Base-by-base conservation (phyloP, 92 coral and sea anemone genomes). In the Porites evermanni region DNA sequence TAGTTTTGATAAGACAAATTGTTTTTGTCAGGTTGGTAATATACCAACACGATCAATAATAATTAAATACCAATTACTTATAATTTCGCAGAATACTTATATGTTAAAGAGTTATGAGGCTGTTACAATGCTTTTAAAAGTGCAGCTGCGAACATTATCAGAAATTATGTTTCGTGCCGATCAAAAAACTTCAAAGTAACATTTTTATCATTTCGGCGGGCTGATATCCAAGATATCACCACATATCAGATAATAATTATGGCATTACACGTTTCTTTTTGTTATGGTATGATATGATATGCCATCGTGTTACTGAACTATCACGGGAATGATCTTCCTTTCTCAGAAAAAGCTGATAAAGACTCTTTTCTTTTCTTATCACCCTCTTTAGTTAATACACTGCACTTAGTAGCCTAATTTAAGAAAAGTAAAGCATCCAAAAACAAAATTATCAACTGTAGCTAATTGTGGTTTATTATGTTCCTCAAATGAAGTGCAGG, bases 201-300 rank as follows among this genome's bases (percentile, higher is more conserved):
- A 38, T 23, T 61, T 67, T 83, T 74, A 63, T 74, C 60, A 21
- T 64, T 63, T 52, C 38, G 29, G 10, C 24, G 71, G 52, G 29
- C 18, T 50, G 87, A 74, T 74, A 38, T 38, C 47, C 47, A 38
- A 4, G 47, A 38, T 38, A 74, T 54, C 52, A n/a, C 23, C 51
- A 60, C 79, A 63, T 82, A 72, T 82, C 87, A 83, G 80, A 83
- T 83, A 7, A 52, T 73, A 21, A 53, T 53, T 61, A 74, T 73
- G 87, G 74, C 60, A 72, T 47, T n/a, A 60, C 72, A 44, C 1
- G 53, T 50, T 51, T 23, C 23, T 4, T 52, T 63, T 78, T 67
- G 50, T 20, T 21, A 29, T 56, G 59, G 61, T 54, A 58, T 68
- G 6, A 53, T 80, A 17, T 58, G 53, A 70, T 24, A 23, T 68